Conservation (phyloP, 1,140 invertebrate species). For the Ganaspis sp. region DNA sequence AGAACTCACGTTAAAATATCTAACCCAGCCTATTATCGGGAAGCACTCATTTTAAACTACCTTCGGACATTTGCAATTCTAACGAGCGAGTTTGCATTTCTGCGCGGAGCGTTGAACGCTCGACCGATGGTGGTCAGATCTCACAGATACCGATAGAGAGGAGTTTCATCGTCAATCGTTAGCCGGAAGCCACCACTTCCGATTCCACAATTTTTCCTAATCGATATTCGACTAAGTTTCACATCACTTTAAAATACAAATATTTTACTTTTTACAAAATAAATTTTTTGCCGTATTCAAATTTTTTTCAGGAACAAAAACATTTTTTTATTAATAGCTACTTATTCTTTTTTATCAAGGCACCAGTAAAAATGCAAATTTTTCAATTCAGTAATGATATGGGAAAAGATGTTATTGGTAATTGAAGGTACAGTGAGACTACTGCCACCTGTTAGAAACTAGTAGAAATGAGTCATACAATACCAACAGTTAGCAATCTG, state of each 20-base stretch:
- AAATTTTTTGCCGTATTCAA: too few relatives aligned
- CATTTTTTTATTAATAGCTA: too few relatives aligned
- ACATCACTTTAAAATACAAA: too few relatives aligned
- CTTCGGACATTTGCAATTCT: conserved; percentile 68
- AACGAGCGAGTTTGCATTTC: conserved; percentile 65
- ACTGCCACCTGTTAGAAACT: background rate
- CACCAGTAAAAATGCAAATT: too few relatives aligned
- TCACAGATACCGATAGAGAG: conserved; percentile 61
- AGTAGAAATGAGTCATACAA: too few relatives aligned
- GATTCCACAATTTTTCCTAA: conserved; percentile 5
- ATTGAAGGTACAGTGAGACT: background rate
- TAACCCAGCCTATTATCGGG: conserved; percentile 63
- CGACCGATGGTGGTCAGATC: conserved; percentile 44
- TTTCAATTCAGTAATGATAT: too few relatives aligned
- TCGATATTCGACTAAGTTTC: conserved; percentile 31
- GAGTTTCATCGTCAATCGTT: conserved; percentile 46
- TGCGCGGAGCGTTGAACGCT: conserved; percentile 9
- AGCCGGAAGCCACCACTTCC: background rate
- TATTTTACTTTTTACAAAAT: too few relatives aligned
- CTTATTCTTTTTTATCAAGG: too few relatives aligned
- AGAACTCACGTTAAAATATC: conserved; percentile 54
- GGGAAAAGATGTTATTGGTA: too few relatives aligned
- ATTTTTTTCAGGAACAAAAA: too few relatives aligned
- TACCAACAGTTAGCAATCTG: too few relatives aligned
- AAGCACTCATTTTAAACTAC: conserved; percentile 71